These are phyloP conservation scores for Xenus cinereus DNA, from an alignment of 2,113 vertebrate genomes.

Conservation along the genomic window DNA sequence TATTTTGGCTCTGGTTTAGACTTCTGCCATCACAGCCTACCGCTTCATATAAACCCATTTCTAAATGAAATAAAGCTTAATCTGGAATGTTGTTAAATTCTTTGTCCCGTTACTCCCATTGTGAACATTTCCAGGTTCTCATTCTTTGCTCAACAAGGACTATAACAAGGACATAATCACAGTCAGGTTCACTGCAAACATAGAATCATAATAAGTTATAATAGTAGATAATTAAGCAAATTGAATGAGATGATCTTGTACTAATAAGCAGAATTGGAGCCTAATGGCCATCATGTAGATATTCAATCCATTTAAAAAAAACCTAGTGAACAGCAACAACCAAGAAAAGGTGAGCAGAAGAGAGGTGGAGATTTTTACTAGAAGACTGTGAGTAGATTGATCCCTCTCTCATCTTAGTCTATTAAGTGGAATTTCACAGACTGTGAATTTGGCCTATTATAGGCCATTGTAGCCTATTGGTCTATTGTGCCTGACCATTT, in stretches of 20 bases:
- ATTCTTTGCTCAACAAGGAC: neutral
- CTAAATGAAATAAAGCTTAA: neutral
- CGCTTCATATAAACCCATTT: neutral
- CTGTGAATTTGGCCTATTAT: neutral
- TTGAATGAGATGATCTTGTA: conserved; percentile 9
- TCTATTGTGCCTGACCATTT: neutral
- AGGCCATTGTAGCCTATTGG: neutral
- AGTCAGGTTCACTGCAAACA: neutral
- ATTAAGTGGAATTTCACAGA: neutral
- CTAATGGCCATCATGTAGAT: neutral
- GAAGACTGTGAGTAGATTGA: neutral
- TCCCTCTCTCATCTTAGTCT: neutral
- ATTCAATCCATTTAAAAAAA: neutral
- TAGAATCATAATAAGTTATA: neutral
- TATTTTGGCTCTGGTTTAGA: neutral
- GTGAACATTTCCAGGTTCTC: neutral
- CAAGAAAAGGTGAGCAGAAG: neutral
- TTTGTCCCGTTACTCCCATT: neutral
- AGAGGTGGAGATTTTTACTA: neutral
- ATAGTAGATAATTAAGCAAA: conserved; percentile 20
- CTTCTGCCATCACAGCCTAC: neutral
- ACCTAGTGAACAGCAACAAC: neutral
- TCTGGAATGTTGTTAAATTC: neutral
- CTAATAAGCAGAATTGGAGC: conserved; percentile 10
- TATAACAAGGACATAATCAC: neutral